phyloP scores from a whole-genome alignment of 37 sponge, comb jelly and placozoan species.

The Ephydatia muelleri region DNA sequence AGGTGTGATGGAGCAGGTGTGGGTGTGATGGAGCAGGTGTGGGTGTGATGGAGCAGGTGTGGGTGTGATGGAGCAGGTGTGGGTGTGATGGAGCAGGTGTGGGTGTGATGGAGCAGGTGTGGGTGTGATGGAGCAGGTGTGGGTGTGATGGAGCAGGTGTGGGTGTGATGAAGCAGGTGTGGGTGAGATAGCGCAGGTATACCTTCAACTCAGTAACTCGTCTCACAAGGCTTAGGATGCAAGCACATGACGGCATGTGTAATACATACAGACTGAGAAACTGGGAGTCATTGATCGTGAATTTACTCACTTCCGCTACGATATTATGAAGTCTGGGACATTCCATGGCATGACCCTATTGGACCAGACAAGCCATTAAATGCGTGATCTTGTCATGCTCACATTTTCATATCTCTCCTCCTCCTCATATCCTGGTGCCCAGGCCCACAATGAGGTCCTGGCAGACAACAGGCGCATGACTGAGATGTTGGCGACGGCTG shows the following conservation, averaged over 20 bases:
- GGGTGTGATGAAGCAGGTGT: too few species aligned
- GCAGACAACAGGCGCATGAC: slow-evolving; percentile 66
- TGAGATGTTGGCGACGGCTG: slow-evolving; percentile 53
- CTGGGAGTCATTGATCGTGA: too few species aligned
- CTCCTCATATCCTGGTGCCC: not conserved
- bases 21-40: not conserved
- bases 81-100: not conserved
- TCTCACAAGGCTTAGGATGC: too few species aligned
- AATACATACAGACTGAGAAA: too few species aligned
- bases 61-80: not conserved
- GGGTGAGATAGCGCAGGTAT: too few species aligned
- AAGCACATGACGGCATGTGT: too few species aligned
- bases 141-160: not conserved
- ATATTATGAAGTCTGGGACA: too few species aligned
- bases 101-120: too few species aligned
- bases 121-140: not conserved
- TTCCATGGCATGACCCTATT: too few species aligned
- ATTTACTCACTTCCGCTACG: too few species aligned
- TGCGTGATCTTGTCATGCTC: not conserved
- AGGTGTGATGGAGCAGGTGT: not conserved
- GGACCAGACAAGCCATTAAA: too few species aligned
- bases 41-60: not conserved
- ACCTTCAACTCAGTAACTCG: too few species aligned
- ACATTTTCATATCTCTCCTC: not conserved
- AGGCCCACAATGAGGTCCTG: slow-evolving; percentile 25